Conservation (phyloP, 1,140 invertebrate species). For the Adelges cooleyi region DNA sequence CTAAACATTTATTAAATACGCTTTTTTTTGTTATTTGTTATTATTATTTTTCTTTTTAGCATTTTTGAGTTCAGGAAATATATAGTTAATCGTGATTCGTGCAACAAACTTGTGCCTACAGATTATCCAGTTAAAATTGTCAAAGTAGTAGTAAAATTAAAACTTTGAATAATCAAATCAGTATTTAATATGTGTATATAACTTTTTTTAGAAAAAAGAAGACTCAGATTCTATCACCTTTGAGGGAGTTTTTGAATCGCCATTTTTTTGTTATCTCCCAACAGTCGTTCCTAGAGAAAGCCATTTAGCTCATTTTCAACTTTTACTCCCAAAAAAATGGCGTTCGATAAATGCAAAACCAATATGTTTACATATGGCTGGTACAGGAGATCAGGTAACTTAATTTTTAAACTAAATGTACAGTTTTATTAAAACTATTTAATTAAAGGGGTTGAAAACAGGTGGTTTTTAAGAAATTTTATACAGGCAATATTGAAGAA, state of each 20-base stretch:
- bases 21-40: not conserved
- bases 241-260: conserved; percentile 81
- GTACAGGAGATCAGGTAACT: conserved; percentile 95
- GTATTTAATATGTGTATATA: not conserved
- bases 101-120: conserved; percentile 64
- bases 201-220: conserved; percentile 54
- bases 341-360: conserved; percentile 52
- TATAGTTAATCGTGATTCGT: conserved; percentile 68
- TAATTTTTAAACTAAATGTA: not conserved
- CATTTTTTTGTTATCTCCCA: conserved; percentile 68
- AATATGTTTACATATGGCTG: conserved; percentile 86
- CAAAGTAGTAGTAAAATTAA: conserved; percentile 50
- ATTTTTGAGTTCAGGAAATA: conserved; percentile 84
- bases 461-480: too few species aligned
- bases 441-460: too few species aligned
- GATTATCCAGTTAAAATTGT: conserved; percentile 82
- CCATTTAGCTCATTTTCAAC: conserved; percentile 70
- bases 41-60: conserved; percentile 43
- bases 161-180: not conserved
- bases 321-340: conserved; percentile 76
- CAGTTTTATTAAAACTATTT: too few species aligned
- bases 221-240: conserved; percentile 61
- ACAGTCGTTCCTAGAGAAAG: conserved; percentile 75
- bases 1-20: not conserved
- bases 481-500: too few species aligned